phyloP scores from a whole-genome alignment of 2,797 vertebrate species.

The Urophycis tenuis region DNA sequence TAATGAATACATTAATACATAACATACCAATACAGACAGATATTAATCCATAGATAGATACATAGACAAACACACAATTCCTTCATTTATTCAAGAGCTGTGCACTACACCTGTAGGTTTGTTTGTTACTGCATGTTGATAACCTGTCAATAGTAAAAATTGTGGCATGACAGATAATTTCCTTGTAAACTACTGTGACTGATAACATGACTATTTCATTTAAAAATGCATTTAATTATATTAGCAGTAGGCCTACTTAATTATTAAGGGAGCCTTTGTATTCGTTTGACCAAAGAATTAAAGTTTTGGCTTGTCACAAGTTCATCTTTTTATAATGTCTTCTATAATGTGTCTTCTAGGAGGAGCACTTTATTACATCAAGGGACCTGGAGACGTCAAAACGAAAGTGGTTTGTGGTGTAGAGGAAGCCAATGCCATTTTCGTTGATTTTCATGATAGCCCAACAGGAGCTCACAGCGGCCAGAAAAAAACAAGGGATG shows the following conservation, averaged over 20 bases:
- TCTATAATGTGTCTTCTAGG: background rate
- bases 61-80: too few species aligned
- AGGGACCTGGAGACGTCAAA: conserved; percentile 7
- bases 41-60: too few species aligned
- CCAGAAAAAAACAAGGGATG: conserved; percentile 3
- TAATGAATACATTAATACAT: too few species aligned
- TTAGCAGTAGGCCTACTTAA: conserved; percentile 1
- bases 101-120: too few species aligned
- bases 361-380: background rate
- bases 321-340: background rate
- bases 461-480: conserved; percentile 10
- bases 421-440: conserved; percentile 7
- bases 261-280: conserved; percentile 7
- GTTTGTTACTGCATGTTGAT: too few species aligned
- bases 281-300: background rate
- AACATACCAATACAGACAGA: too few species aligned
- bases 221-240: background rate
- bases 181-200: too few species aligned
- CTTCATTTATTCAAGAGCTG: too few species aligned
- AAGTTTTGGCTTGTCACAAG: conserved; percentile 1
- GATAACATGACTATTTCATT: too few species aligned
- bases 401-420: conserved; percentile 8
- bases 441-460: conserved; percentile 6
- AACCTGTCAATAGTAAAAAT: too few species aligned
- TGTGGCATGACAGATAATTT: too few species aligned